Evolutionary conservation across 1,140 invertebrate species (phyloP).

Genomic region (Tetragonula clypearis): DNA sequence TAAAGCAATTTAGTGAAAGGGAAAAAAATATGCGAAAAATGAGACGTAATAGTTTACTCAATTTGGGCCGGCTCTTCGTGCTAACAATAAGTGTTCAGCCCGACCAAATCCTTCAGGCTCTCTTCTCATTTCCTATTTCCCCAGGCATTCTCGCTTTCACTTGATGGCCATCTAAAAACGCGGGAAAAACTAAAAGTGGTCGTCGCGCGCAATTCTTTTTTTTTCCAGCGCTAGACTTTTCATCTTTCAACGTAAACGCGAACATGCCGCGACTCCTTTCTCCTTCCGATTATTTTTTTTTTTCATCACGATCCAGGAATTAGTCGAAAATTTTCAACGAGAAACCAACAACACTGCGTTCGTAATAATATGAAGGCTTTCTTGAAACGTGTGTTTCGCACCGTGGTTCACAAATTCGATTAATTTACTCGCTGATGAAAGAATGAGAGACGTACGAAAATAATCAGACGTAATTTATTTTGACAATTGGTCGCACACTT

Average conservation of each 20-base stretch:
- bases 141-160: conserved; percentile 20
- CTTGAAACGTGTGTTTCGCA: too few relatives aligned
- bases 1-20: too few relatives aligned
- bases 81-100: conserved; percentile 31
- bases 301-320: not conserved
- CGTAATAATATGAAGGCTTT: too few relatives aligned
- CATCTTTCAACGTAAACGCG: not conserved
- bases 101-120: conserved; percentile 26
- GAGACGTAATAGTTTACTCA: too few relatives aligned
- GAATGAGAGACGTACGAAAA: not conserved
- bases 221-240: not conserved
- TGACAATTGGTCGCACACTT: not conserved
- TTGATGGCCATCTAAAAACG: conserved; percentile 3
- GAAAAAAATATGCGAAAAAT: too few relatives aligned
- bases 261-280: not conserved
- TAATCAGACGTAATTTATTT: not conserved
- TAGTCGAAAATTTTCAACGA: not conserved
- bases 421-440: too few relatives aligned
- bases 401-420: too few relatives aligned
- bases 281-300: not conserved
- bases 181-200: conserved; percentile 16
- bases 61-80: conserved; percentile 16
- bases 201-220: conserved; percentile 12
- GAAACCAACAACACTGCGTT: too few relatives aligned
- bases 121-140: not conserved